A percentile compares a stretch with the other conserved stretches of the same genome.
Evolutionary conservation across 2,113 vertebrate genomes (phyloP).

Genomic region (Puma concolor): DNA sequence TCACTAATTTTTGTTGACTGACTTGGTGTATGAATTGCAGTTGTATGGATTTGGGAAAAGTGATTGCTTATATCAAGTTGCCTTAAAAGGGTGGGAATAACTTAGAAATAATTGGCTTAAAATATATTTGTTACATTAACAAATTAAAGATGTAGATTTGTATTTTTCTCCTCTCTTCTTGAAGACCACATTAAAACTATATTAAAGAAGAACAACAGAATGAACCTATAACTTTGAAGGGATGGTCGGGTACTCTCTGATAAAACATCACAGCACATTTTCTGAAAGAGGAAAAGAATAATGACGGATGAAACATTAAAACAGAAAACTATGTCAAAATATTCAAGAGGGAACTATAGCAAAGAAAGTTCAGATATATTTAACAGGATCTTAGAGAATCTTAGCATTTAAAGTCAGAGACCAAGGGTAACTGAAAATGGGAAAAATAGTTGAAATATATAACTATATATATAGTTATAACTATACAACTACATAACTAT

Average conservation of each 20-base stretch:
- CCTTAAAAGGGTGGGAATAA: neutral
- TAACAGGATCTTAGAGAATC: neutral
- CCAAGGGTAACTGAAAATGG: neutral
- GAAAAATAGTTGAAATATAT: neutral
- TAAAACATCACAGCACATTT: neutral
- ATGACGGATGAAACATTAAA: neutral
- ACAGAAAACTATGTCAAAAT: neutral
- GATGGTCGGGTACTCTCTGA: neutral
- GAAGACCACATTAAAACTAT: conserved; percentile 2
- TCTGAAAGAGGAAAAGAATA: neutral
- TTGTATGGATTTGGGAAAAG: conserved; percentile 8
- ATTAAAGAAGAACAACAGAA: neutral
- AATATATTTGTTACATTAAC: neutral
- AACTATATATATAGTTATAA: no score
- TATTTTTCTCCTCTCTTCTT: neutral
- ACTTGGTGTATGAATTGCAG: neutral
- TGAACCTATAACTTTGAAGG: neutral
- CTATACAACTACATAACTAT: no score
- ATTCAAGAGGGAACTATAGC: neutral
- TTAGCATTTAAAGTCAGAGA: neutral
- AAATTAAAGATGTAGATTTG: neutral
- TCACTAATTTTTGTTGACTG: neutral
- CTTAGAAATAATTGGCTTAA: neutral
- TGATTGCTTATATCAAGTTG: neutral
- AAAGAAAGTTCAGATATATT: neutral